A percentile compares a stretch with the other conserved stretches of the same genome.
These are phyloP conservation scores for Brachionus paranguensis DNA, from an alignment of 1,140 invertebrate species.

Conservation along the genomic window DNA sequence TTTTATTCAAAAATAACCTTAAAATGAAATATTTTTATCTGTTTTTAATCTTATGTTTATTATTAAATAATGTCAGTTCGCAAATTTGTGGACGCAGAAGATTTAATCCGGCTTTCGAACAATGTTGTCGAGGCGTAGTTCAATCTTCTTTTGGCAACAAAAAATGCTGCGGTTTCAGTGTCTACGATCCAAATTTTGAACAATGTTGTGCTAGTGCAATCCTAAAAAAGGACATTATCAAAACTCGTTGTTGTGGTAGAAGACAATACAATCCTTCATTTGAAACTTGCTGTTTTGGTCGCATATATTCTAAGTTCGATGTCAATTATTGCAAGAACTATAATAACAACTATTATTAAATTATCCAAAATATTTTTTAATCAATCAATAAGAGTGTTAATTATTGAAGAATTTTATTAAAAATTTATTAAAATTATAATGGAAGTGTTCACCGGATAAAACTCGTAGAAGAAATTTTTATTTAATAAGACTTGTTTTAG, in stretches of 20 bases:
- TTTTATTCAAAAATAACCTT: neutral
- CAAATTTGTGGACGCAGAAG: neutral
- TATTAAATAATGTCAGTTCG: neutral
- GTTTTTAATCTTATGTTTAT: neutral
- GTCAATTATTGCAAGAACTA: neutral
- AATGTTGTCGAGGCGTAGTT: neutral
- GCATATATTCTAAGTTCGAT: neutral
- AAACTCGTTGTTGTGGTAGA: neutral
- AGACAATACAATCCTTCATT: neutral
- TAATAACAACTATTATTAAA: neutral
- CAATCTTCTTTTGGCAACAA: neutral
- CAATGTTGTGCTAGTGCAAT: neutral
- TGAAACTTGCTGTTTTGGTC: neutral
- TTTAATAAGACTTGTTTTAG: slow-evolving; percentile 1
- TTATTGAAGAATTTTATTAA: neutral
- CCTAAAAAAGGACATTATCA: neutral
- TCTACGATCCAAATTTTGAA: neutral
- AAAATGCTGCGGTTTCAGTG: neutral
- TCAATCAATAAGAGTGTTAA: neutral
- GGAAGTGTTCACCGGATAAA: neutral
- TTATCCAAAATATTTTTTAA: neutral
- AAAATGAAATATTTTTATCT: neutral
- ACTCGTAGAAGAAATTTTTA: neutral
- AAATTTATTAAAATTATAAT: neutral
- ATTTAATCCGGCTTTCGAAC: neutral